phyloP scores from a whole-genome alignment of 2,888 invertebrate species.

The Pachycephus smyrnensis region DNA sequence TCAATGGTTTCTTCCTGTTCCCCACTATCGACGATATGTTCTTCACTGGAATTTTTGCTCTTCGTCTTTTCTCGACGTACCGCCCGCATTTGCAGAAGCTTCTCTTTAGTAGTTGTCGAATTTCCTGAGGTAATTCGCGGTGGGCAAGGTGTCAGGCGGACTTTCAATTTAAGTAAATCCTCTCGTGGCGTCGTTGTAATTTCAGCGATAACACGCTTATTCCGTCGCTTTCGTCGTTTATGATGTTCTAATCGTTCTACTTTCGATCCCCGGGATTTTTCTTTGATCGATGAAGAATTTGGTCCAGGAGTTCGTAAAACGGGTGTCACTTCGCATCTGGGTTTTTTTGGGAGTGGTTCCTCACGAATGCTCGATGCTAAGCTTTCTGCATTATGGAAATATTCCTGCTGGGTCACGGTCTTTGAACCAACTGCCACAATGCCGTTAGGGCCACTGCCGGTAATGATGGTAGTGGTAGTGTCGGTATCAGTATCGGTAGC shows the following conservation, averaged over 20 bases:
- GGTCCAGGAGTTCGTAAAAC: slow-evolving; percentile 53
- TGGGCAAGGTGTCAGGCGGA: slow-evolving; percentile 55
- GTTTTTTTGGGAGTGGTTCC: slow-evolving; percentile 44
- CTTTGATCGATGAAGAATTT: too few relatives aligned
- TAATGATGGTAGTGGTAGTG: background rate
- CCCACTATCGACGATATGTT: background rate
- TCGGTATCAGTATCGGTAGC: background rate
- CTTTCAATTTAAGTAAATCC: slow-evolving; percentile 56
- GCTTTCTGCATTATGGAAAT: background rate
- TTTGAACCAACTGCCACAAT: background rate
- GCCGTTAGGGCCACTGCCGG: background rate
- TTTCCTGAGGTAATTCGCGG: slow-evolving; percentile 48
- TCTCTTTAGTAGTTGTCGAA: slow-evolving; percentile 45
- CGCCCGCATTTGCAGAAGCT: slow-evolving; percentile 47
- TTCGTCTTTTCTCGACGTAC: slow-evolving; percentile 53
- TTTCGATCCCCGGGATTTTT: slow-evolving; percentile 16
- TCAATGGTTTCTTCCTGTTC: slow-evolving; percentile 53
- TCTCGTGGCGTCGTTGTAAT: slow-evolving; percentile 59
- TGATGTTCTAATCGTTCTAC: slow-evolving; percentile 44
- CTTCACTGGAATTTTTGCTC: slow-evolving; percentile 19
- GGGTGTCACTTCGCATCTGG: slow-evolving; percentile 59
- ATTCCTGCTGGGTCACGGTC: too few relatives aligned
- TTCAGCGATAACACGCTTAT: slow-evolving; percentile 59
- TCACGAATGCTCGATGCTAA: too few relatives aligned
- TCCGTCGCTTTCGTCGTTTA: slow-evolving; percentile 54